A percentile compares a stretch with the other conserved stretches of the same genome.
Evolutionary conservation across 2,113 vertebrate genomes (phyloP).

Genomic region (Podocnemis expansa): DNA sequence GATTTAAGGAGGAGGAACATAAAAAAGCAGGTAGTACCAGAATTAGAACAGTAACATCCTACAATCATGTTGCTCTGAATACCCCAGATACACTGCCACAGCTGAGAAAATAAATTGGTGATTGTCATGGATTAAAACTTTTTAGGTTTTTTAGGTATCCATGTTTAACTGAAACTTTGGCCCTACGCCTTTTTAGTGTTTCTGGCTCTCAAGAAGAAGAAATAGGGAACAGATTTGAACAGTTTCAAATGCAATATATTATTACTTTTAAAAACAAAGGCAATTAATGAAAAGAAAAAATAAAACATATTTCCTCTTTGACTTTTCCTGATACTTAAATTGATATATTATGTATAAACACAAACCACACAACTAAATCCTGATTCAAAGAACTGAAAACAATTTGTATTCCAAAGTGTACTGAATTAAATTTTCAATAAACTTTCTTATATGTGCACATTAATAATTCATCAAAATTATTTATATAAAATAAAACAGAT

Average conservation of each 20-base stretch:
- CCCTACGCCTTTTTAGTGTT: neutral
- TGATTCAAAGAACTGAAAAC: neutral
- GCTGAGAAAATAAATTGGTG: no score
- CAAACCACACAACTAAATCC: no score
- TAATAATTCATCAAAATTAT: neutral
- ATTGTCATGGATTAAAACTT: no score
- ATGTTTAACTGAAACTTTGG: no score
- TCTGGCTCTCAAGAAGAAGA: neutral
- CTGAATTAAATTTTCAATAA: neutral
- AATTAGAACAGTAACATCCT: neutral
- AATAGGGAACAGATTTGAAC: neutral
- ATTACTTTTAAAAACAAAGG: neutral
- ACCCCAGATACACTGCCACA: neutral
- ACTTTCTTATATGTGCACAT: neutral
- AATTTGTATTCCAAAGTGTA: neutral
- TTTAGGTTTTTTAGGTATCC: neutral
- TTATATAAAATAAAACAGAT: neutral
- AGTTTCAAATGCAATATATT: neutral
- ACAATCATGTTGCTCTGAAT: accelerated
- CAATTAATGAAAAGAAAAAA: neutral
- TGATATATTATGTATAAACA: no score
- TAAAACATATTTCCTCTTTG: neutral
- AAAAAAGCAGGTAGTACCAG: neutral
- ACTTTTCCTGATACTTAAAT: no score
- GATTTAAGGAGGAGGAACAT: neutral